Base-by-base conservation (phyloP, 2,113 vertebrate species). In the Halichoerus grypus region DNA sequence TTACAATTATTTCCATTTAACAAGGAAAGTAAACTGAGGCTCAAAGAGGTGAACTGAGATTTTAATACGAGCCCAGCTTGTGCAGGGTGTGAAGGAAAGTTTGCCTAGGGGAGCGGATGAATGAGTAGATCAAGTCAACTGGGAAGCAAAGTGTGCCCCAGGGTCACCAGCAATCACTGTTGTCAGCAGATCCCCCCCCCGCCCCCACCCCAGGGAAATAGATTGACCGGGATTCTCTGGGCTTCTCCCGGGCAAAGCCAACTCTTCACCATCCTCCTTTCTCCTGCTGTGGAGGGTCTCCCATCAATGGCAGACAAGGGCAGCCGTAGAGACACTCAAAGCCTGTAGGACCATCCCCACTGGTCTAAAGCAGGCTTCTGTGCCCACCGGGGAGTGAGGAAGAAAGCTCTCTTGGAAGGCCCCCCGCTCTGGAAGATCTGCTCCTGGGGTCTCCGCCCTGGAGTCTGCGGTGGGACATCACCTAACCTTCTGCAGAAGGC, bases 401-500 rank as follows among this genome's bases (percentile, higher is more conserved):
- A 14, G 22, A 67, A 36, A 96, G 16, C 49, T 61, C 49, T 51
- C 3, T 28, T 24, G 46, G 82, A 69, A 79, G 63, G 19, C 18
- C 1, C 1, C 31, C 10, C 4, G 0, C 9, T 24, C 8, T 4
- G 19, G 14, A 11, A 55, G 22, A 18, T 31, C 63, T 24, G 21
- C n/a, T 55, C 24, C 39, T 22, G 4, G 26, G 69, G 33, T 72
- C 33, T 88, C 59, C 0, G 15, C 3, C 26, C 26, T 21, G 2
- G 76, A 24, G 18, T 42, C n/a, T 1, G 24, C 67, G 31, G 8
- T 13, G 33, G 16, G 33, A 59, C 14, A 7, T 24, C 42, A 49
- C 39, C 33, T n/a, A 9, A 61, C 2, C 8, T 31, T 7, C 24
- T 19, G 49, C 15, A 14, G 12, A 0, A 36, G 18, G 19, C 9